These are phyloP conservation scores for Alaudala cheleensis DNA, from an alignment of 2,113 vertebrate species.

Conservation along the genomic window DNA sequence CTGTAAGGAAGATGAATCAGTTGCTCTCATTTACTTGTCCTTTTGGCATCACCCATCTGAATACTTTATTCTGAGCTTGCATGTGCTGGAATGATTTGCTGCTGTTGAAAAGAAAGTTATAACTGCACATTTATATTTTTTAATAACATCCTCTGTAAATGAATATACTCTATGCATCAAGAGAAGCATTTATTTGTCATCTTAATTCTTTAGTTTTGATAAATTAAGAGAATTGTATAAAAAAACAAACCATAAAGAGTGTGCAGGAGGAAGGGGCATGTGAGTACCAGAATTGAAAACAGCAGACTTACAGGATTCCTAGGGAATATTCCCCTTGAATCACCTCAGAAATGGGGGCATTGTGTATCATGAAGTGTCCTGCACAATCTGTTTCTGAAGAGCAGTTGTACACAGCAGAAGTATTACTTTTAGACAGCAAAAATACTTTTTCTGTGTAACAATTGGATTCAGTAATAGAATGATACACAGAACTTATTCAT, in stretches of 20 bases:
- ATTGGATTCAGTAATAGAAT: not conserved
- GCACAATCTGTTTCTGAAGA: not conserved
- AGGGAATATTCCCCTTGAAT: not conserved
- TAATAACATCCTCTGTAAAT: not conserved
- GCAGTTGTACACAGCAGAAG: not conserved
- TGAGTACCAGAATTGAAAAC: not conserved
- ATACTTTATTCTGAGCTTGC: not conserved
- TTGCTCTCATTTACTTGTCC: not conserved
- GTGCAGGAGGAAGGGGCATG: rapidly evolving
- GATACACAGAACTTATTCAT: not conserved
- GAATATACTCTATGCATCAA: not conserved
- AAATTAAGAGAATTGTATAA: not conserved
- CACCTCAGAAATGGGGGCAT: not conserved
- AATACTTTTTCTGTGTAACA: not conserved
- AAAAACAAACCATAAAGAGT: not conserved
- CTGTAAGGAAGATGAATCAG: not conserved
- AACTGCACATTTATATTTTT: not conserved
- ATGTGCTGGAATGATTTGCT: not conserved
- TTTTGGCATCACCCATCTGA: not conserved
- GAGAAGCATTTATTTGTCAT: not conserved
- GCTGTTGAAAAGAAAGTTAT: not conserved
- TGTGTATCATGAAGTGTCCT: not conserved
- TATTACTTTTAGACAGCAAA: not conserved
- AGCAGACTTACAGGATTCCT: not conserved
- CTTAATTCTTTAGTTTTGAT: not conserved